Evolutionary conservation across 2,113 vertebrate species (phyloP).

Genomic region (Sebastes fasciatus): DNA sequence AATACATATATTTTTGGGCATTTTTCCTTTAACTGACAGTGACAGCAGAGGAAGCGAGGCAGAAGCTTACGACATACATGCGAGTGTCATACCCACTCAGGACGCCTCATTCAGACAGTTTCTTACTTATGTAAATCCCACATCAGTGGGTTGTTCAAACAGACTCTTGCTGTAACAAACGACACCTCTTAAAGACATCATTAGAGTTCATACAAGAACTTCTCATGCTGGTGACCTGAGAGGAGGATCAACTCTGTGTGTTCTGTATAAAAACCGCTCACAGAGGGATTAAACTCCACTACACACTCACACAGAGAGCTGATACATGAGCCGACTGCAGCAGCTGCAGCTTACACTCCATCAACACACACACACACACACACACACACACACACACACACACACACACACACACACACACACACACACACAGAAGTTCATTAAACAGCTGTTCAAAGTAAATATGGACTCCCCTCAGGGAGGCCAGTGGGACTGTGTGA

Average conservation of each 20-base stretch:
- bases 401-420: slow-evolving; percentile 8
- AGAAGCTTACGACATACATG: no score
- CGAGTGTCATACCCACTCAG: no score
- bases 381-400: neutral
- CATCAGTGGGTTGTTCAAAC: neutral
- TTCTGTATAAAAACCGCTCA: neutral
- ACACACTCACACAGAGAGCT: neutral
- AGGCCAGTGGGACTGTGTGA: neutral
- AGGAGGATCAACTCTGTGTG: neutral
- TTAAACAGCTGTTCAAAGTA: slow-evolving; percentile 41
- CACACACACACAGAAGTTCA: neutral
- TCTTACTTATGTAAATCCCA: neutral
- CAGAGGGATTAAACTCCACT: slow-evolving; percentile 11
- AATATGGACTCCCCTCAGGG: slow-evolving; percentile 11
- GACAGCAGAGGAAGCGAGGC: neutral
- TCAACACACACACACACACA: neutral
- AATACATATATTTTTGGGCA: no score
- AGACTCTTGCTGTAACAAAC: neutral
- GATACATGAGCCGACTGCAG: neutral
- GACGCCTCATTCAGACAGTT: neutral
- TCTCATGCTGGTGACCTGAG: neutral
- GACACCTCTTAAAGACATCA: neutral
- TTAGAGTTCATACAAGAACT: neutral
- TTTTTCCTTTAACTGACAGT: neutral
- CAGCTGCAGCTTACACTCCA: slow-evolving; percentile 30